Base-by-base conservation (phyloP, 1,140 invertebrate genomes). In the Drosophila pallidifrons region DNA sequence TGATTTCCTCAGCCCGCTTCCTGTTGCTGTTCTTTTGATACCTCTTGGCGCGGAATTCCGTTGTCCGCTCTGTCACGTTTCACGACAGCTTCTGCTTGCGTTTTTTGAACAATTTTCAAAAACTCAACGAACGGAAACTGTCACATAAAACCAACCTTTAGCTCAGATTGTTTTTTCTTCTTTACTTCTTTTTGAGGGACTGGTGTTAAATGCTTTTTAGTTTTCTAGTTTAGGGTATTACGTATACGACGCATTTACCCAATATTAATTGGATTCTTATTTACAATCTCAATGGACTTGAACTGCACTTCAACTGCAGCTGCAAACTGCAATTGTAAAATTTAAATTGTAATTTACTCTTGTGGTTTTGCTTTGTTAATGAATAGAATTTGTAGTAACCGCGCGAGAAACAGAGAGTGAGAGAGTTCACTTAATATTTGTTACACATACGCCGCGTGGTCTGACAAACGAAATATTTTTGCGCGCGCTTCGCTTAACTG, bases 361-460 rank as follows among this genome's bases (percentile, higher is more conserved):
- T 75, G 66, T 30, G 30, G 65, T 66, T 73, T 52, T 41, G 47
- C 66, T 55, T 52, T 41, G 55, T 72, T 55, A 72, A 73, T 73
- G 32, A 72, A 68, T 71, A 54, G 43, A 60, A 46, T 41, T 41
- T 16, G 20, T 11, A 57, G 54, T 20, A 20, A 15, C 8, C 54
- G 35, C 32, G 16, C 13, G 16, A 41, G 4, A 41, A 5, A 20
- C 54, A 57, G 41, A 43, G 41, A 13, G 11, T 43, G 41, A 38
- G n/a, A 49, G 25, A 71, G 54, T 51, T 41, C 20, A 71, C 63
- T 45, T 72, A 46, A 16, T 43, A 32, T 54, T 43, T 66, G 82
- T 88, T 77, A 70, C 80, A 78, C 74, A 88, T 87, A 88, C 83
- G 80, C 85, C 79, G 77, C 74, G 70, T 87, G 77, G 75, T 77